Base-by-base conservation (phyloP, 1,140 invertebrate species). In the Calliphora vicina region DNA sequence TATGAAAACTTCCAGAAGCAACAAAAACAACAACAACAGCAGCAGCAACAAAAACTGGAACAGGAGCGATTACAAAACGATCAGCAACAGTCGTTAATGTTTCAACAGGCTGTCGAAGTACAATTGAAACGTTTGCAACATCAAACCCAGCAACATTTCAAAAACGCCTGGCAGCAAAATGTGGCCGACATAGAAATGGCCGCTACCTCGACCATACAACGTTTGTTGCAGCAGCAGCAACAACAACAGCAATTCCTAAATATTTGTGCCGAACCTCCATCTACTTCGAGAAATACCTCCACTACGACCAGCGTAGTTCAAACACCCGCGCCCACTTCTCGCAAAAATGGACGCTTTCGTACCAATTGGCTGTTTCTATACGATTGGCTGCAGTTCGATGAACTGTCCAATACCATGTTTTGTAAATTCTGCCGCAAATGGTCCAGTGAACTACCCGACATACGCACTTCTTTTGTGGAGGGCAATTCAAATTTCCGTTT, bases 401-500 rank as follows among this genome's bases (percentile, higher is more conserved):
- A 94, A 87, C 82, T 88, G 50, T 91, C 91, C 27, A 95, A 95
- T 86, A 93, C 93, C 43, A 95, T 95, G 94, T 95, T 91, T 87
- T 95, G 94, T 87, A 94, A 93, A 85, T 94, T 93, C 83, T 95
- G 94, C 86, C 91, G 94, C 83, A 94, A 94, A 85, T 95, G 94
- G 94, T 94, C 94, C 82, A 92, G 92, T 45, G 92, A 93, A 13
- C 91, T 95, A 82, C 93, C 94, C 17, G 93, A 94, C 81, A 94
- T 94, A 86, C 92, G 94, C 80, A 95, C 94, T 25, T 95, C 94
- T 1, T 95, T 95, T 86, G 94, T 94, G 4, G 93, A 94, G 84
- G 94, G 94, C n/a, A 95, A 94, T 86, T 93, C 93, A 35, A 95
- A 95, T 88, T 95, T 95, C 90, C 92, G 94, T 82, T 90, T 95